A percentile compares a stretch with the other conserved stretches of the same genome.
These are phyloP conservation scores for Microchirus variegatus DNA, from an alignment of 2,797 vertebrate genomes.

Conservation along the genomic window DNA sequence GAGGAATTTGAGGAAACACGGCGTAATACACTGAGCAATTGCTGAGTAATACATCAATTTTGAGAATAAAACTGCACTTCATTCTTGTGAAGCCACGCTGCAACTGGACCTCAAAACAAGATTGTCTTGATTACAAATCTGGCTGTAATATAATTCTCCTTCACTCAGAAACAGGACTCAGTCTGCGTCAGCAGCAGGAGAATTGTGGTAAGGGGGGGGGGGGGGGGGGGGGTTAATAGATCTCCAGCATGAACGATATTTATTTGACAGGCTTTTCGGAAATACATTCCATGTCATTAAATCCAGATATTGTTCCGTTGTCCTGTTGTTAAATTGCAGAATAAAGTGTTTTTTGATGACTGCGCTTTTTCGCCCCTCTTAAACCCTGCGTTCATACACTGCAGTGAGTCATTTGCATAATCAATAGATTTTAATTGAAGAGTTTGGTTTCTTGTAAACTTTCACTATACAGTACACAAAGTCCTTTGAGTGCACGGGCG, in stretches of 20 bases:
- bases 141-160: slow-evolving; percentile 41
- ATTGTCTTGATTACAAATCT: slow-evolving; percentile 55
- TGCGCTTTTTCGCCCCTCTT: slow-evolving; percentile 1
- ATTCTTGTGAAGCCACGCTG: slow-evolving; percentile 31
- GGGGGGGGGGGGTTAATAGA: slow-evolving; percentile 34
- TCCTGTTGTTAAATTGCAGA: slow-evolving; percentile 33
- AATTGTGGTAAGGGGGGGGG: slow-evolving; percentile 14
- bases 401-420: slow-evolving; percentile 52
- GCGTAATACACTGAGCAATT: slow-evolving; percentile 23
- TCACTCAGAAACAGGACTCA: slow-evolving; percentile 18
- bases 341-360: slow-evolving; percentile 36
- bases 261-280: slow-evolving; percentile 48
- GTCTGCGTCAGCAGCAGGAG: slow-evolving; percentile 19
- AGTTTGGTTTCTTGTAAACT: slow-evolving; percentile 35
- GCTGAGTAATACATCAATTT: slow-evolving; percentile 30
- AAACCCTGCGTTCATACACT: slow-evolving; percentile 23
- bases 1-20: too few species aligned
- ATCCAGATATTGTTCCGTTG: slow-evolving; percentile 26
- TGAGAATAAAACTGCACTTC: slow-evolving; percentile 19
- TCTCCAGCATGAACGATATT: slow-evolving; percentile 50
- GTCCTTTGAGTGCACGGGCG: slow-evolving; percentile 8
- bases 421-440: slow-evolving; percentile 57
- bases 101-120: slow-evolving; percentile 20
- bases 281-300: slow-evolving; percentile 44
- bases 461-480: slow-evolving; percentile 23